A percentile compares a stretch with the other conserved stretches of the same genome.
Evolutionary conservation across 2,113 vertebrate species (phyloP).

Genomic region (Malurus melanocephalus): DNA sequence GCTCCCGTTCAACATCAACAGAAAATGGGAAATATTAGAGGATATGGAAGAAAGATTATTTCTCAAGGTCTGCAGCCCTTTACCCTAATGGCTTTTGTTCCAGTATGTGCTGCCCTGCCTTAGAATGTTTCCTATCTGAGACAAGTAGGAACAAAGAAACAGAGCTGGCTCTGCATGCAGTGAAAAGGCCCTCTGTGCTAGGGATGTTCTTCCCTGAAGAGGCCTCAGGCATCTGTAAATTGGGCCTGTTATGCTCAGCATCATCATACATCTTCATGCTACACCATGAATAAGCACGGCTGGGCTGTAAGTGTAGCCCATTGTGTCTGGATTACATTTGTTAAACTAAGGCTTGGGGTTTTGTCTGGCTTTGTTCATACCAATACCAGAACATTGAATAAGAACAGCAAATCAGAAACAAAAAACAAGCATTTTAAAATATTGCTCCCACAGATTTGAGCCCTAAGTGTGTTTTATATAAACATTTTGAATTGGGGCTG

Average conservation of each 20-base stretch:
- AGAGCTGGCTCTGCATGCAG: background rate
- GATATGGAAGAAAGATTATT: background rate
- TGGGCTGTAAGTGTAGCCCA: background rate
- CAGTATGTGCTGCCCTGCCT: background rate
- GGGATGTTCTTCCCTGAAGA: background rate
- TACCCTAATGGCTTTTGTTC: background rate
- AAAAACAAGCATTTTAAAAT: slow-evolving; percentile 42
- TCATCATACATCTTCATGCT: background rate
- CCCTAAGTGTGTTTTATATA: slow-evolving; percentile 38
- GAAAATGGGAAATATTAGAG: background rate
- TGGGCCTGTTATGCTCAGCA: background rate
- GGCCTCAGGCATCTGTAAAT: background rate
- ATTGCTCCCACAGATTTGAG: background rate
- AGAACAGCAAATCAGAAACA: slow-evolving; percentile 58
- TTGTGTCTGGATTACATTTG: slow-evolving; percentile 61
- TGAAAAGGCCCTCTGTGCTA: background rate
- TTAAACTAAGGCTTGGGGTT: slow-evolving; percentile 46
- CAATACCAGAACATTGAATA: slow-evolving; percentile 41
- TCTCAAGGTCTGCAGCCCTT: background rate
- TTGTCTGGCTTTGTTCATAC: slow-evolving; percentile 54
- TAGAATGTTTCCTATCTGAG: background rate
- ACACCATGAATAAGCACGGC: background rate
- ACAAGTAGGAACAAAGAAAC: background rate
- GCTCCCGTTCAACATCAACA: background rate
- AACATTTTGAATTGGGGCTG: slow-evolving; percentile 47